Conservation (phyloP, 2,113 vertebrate species). For the Sinocyclocheilus maitianheensis region DNA sequence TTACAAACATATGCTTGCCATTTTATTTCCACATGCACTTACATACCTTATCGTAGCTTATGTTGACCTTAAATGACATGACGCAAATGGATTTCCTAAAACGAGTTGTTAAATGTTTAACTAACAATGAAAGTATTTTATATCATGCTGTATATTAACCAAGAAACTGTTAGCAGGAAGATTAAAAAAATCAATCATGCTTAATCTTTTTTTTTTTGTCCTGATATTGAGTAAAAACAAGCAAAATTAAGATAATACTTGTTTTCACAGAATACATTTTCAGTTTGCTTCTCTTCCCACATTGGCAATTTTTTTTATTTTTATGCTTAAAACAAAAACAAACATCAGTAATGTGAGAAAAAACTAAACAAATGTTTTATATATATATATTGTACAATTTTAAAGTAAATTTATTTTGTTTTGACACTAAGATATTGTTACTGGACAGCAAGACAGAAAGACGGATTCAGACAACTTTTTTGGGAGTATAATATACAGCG, state of each 20-base stretch:
- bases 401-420: not conserved
- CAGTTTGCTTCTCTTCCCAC: not conserved
- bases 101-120: not conserved
- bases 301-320: not conserved
- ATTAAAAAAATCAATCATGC: not conserved
- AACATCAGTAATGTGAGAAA: not conserved
- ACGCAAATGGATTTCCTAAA: not conserved
- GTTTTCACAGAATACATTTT: not conserved
- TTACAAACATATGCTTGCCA: conserved; percentile 4
- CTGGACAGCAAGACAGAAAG: not conserved
- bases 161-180: not conserved
- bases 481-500: not conserved
- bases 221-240: not conserved
- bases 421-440: not conserved
- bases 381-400: not conserved
- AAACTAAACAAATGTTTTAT: not conserved
- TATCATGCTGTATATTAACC: not conserved
- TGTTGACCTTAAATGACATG: not conserved
- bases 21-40: not conserved
- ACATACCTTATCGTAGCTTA: not conserved
- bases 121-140: not conserved
- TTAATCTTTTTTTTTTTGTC: not conserved
- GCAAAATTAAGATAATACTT: not conserved
- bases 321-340: not conserved
- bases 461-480: not conserved